Base-by-base conservation (phyloP, 2,888 invertebrate species). In the Campoletis raptor region DNA sequence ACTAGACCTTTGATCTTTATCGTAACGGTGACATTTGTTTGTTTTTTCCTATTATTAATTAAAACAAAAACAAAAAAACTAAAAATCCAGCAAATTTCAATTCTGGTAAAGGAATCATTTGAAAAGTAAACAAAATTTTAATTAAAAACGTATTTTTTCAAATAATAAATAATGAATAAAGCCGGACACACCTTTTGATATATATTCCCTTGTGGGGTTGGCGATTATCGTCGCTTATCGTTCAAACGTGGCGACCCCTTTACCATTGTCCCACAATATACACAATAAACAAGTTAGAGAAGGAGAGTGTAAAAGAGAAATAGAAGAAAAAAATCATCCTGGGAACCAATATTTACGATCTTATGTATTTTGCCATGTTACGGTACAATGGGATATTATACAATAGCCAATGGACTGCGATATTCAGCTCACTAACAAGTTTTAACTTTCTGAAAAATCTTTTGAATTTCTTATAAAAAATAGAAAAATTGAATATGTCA, bases 191-290 rank as follows among this genome's bases (percentile, higher is more conserved):
- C 81, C 85, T 77, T 81, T 81, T 85, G 77, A 73, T 81, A 85
- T 52, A 84, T 81, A 81, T 81, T 85, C 81, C 78, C 24, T 57
- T 72, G 73, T 42, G 72, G 67, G 76, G 81, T 45, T 81, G 76
- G 76, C 70, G 85, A 85, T 85, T 85, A 85, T 81, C 77, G 81
- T 81, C 67, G 81, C 81, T 81, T 81, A 81, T 85, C 85, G 85
- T 81, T 81, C 85, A 74, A 81, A 76, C 81, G 72, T 77, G 52
- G 36, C 24, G 21, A 57, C 40, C 66, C 69, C 40, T 78, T 67
- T 54, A 36, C 77, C 73, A 85, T 81, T 85, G 85, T 85, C 81
- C 81, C 72, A 57, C 73, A 70, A 77, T n/a, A 45, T 61, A 54
- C 72, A 81, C 81, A 77, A 81, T 72, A 77, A 85, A 77, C 85